Evolutionary conservation across 2,888 invertebrate species (phyloP).

Genomic region (Agonopterix heracliana): DNA sequence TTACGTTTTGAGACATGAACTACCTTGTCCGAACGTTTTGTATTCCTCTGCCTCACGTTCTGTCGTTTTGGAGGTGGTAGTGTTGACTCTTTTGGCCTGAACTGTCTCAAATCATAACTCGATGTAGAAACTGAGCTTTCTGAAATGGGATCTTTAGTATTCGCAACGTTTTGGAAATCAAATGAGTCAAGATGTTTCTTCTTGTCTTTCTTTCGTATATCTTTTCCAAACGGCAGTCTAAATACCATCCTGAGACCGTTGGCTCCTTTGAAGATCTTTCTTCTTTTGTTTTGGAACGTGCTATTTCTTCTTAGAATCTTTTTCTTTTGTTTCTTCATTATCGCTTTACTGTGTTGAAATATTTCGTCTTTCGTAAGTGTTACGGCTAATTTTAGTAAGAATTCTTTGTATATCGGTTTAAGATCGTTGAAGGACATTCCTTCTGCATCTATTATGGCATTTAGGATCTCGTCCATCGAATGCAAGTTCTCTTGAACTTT

Average conservation of each 20-base stretch:
- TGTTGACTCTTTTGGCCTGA: constrained; percentile 73
- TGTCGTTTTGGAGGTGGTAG: constrained; percentile 59
- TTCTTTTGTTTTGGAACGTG: constrained; percentile 73
- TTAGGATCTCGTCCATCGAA: constrained; percentile 91
- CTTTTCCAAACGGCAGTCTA: constrained; percentile 74
- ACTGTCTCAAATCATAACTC: constrained; percentile 78
- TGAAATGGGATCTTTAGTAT: constrained; percentile 53
- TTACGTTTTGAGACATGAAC: constrained; percentile 59
- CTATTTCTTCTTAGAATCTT: constrained; percentile 78
- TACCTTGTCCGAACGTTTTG: constrained; percentile 58
- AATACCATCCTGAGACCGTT: constrained; percentile 80
- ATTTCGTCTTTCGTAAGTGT: constrained; percentile 94
- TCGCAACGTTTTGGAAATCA: constrained; percentile 33
- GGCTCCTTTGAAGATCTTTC: constrained; percentile 77
- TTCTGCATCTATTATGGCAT: constrained; percentile 92
- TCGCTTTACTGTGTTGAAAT: constrained; percentile 91
- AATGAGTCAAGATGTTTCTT: constrained; percentile 32
- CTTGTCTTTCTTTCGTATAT: constrained; percentile 47
- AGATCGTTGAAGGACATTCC: constrained; percentile 96
- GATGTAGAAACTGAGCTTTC: constrained; percentile 79
- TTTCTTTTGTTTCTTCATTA: constrained; percentile 90
- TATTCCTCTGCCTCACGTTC: constrained; percentile 53
- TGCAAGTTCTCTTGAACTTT: constrained; percentile 91
- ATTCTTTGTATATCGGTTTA: constrained; percentile 94
- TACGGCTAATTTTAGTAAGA: constrained; percentile 89